Evolutionary conservation across 2,888 invertebrate species (phyloP), one percentile per base, ranked within the genome.

Genomic region (Syritta pipiens): DNA sequence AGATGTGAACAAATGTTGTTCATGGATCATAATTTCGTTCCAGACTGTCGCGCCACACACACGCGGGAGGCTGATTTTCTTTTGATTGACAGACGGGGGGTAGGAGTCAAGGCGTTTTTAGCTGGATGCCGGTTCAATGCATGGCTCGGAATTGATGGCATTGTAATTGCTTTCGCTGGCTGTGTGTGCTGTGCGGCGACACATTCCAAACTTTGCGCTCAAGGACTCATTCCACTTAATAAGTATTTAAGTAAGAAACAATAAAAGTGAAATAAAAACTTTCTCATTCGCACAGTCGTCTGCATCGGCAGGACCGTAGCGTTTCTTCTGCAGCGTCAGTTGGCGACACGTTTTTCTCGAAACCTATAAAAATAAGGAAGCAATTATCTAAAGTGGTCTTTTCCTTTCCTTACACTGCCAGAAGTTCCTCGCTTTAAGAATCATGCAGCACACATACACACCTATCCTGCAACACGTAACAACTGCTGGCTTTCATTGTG

Each of bases 381-480:
- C 72, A 72, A 72, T 63, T 63, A 72, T 49, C 72, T 63, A 40
- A 72, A 72, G 63, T 72, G 72, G 57, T 32, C 32, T 48, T 68
- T 57, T 57, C 14, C n/a, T 48, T 37, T 6, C 17, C n/a, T 0
- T 60, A 32, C 32, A 32, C 40, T 32, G 42, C 20, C 12, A 49
- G 19, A 37, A 37, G 37, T 37, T 14, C 37, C n/a, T 28, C 4
- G 2, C 28, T n/a, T 28, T 9, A 37, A n/a, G n/a, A n/a, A n/a
- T n/a, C n/a, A 14, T 37, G 37, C 37, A 37, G 2, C 6, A 10
- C 2, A 28, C 28, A 28, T 7, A 14, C 35, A 35, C 14, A 14
- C 35, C n/a, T n/a, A 35, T 1, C 10, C 32, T 12, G 32, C 9
- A 35, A 49, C 53, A 30, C 24, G 32, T 53, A 42, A 10, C 24